Evolutionary conservation across 2,888 invertebrate species (phyloP), one percentile per base, ranked within the genome.

Genomic region (Acrobasis consociella): DNA sequence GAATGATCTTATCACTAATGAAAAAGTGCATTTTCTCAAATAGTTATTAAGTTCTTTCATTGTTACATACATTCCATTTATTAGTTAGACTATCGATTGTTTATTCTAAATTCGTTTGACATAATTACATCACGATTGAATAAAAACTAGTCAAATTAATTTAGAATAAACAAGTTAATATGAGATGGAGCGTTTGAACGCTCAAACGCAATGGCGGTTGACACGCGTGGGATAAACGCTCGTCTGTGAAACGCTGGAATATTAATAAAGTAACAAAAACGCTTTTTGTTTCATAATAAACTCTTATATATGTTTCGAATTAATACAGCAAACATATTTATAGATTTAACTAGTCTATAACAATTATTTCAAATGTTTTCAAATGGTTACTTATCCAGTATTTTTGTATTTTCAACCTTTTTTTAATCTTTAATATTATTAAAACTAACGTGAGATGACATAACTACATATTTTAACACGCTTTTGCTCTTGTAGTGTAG

Each of bases 171-270:
- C 39, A 51, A 39, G 7, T 42, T 53, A 59, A 51, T n/a, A 55
- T 42, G 51, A 63, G 67, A 68, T 67, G 67, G 65, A 66, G 67
- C 69, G 73, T 67, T 67, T 49, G 62, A 64, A 64, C 67, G 72
- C 74, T 69, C 65, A 69, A 69, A 60, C 61, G 42, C 51, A 17
- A 52, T 15, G 61, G 62, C 52, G 67, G 67, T 65, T 49, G 63
- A 64, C 70, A 70, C 71, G 69, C 65, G 69, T 71, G 75, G 69
- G 74, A 71, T 69, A 67, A 77, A 82, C 80, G 82, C 82, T 80
- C 80, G 80, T 72, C 69, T 80, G 80, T 76, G 80, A 83, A 83
- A 84, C 84, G 83, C 83, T 68, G 61, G 37, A n/a, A 52, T n/a
- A 11, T 46, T n/a, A n/a, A 11, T 46, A 46, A 46, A 5, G 1